Evolutionary conservation across 2,888 invertebrate genomes (phyloP).

Genomic region (Ophraella communa): DNA sequence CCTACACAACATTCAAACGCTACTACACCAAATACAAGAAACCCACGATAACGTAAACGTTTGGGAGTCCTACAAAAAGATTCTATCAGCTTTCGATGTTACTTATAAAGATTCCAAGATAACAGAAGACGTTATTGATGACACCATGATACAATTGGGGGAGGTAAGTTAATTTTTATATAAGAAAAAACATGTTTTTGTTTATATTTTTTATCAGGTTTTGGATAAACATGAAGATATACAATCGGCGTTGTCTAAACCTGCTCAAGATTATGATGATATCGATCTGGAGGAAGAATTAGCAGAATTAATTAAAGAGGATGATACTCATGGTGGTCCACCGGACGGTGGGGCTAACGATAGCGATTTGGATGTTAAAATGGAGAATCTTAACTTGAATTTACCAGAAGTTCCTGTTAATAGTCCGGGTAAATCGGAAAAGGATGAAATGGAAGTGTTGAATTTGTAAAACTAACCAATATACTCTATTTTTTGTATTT

Average conservation of each 20-base stretch:
- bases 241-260: slow-evolving; percentile 62
- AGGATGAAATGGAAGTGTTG: no score
- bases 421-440: slow-evolving; percentile 35
- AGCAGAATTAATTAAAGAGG: slow-evolving; percentile 65
- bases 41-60: slow-evolving; percentile 65
- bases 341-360: slow-evolving; percentile 40
- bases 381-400: slow-evolving; percentile 45
- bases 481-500: no score
- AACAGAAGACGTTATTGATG: slow-evolving; percentile 72
- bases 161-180: slow-evolving; percentile 63
- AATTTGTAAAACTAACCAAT: no score
- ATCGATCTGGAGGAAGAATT: slow-evolving; percentile 76
- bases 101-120: slow-evolving; percentile 69
- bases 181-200: not conserved
- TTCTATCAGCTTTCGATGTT: slow-evolving; percentile 71
- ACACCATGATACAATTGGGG: slow-evolving; percentile 75
- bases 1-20: slow-evolving; percentile 66
- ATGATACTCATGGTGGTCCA: slow-evolving; percentile 37
- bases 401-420: slow-evolving; percentile 49
- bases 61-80: slow-evolving; percentile 69
- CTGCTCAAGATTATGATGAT: slow-evolving; percentile 63
- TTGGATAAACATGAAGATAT: slow-evolving; percentile 67
- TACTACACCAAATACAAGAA: slow-evolving; percentile 67
- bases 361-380: slow-evolving; percentile 44
- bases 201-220: slow-evolving; percentile 59